Percentiles rank a stretch among this genome's conserved stretches.
Conservation (phyloP, 2,888 invertebrate genomes). For the Ennomos quercinarius region DNA sequence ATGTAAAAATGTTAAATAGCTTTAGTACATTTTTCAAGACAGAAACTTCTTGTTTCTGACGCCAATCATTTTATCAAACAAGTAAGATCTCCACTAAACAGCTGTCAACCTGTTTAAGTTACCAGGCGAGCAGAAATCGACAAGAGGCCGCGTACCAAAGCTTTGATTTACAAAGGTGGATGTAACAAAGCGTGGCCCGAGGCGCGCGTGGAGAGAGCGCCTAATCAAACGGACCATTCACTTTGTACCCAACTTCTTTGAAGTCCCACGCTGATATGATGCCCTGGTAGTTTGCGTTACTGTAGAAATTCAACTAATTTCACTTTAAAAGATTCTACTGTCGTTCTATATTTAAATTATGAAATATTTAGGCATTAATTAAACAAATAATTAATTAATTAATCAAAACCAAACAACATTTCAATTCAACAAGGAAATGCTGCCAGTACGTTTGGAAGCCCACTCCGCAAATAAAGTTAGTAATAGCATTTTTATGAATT, state of each 20-base stretch:
- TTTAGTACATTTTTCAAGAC: neutral
- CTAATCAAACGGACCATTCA: constrained; percentile 81
- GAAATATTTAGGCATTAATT: too few relatives aligned
- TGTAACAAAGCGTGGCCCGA: constrained; percentile 75
- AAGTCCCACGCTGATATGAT: constrained; percentile 68
- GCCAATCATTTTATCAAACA: constrained; percentile 12
- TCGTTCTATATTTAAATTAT: too few relatives aligned
- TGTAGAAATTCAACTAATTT: constrained; percentile 9
- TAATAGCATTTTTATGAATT: too few relatives aligned
- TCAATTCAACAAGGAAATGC: too few relatives aligned
- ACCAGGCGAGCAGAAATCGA: constrained; percentile 67
- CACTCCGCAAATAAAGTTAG: too few relatives aligned
- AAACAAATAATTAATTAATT: too few relatives aligned
- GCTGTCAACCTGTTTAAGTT: constrained; percentile 42
- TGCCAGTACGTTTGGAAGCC: too few relatives aligned
- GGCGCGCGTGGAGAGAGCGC: constrained; percentile 75
- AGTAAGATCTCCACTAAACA: constrained; percentile 18
- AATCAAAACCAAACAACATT: too few relatives aligned
- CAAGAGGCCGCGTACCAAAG: constrained; percentile 63
- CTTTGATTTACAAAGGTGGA: constrained; percentile 69
- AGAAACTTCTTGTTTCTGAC: neutral
- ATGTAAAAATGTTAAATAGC: too few relatives aligned
- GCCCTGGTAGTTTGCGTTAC: constrained; percentile 58
- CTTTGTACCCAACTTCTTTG: constrained; percentile 81
- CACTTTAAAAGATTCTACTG: too few relatives aligned